phyloP scores from a whole-genome alignment of 1,140 invertebrate genomes.

The Zaprionus davidi region DNA sequence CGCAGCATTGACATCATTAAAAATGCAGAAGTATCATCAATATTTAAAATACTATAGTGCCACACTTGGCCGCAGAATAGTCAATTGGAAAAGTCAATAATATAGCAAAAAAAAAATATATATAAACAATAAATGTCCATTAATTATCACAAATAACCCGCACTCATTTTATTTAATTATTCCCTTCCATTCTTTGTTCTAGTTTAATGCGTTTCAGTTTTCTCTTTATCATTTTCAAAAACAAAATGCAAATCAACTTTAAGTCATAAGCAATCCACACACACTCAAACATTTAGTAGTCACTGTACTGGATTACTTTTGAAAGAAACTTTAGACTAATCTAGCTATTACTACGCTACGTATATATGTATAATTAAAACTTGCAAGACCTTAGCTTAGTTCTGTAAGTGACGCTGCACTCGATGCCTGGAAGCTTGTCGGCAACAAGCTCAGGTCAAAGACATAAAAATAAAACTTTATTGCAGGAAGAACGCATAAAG shows the following conservation, averaged over 20 bases:
- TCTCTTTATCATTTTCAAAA: slow-evolving; percentile 36
- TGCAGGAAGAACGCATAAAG: slow-evolving; percentile 57
- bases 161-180: slow-evolving; percentile 34
- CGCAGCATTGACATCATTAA: slow-evolving; percentile 69
- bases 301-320: slow-evolving; percentile 1
- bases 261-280: slow-evolving; percentile 42
- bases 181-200: slow-evolving; percentile 17
- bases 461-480: slow-evolving; percentile 74
- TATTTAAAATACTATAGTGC: slow-evolving; percentile 46
- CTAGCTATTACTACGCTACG: slow-evolving; percentile 40
- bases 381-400: slow-evolving; percentile 61
- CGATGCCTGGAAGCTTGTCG: slow-evolving; percentile 43
- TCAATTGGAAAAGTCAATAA: slow-evolving; percentile 42
- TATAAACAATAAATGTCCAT: slow-evolving; percentile 30
- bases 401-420: slow-evolving; percentile 44
- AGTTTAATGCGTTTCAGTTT: slow-evolving; percentile 2
- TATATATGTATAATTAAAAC: slow-evolving; percentile 51
- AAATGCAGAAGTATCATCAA: slow-evolving; percentile 57
- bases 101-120: slow-evolving; percentile 14
- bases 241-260: slow-evolving; percentile 42
- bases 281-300: slow-evolving; percentile 3
- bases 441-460: slow-evolving; percentile 59
- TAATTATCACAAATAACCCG: slow-evolving; percentile 37
- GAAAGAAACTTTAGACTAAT: slow-evolving; percentile 1
- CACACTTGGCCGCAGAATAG: slow-evolving; percentile 26